These are phyloP conservation scores for Chironomus tepperi DNA, from an alignment of 1,140 invertebrate species.

Conservation along the genomic window DNA sequence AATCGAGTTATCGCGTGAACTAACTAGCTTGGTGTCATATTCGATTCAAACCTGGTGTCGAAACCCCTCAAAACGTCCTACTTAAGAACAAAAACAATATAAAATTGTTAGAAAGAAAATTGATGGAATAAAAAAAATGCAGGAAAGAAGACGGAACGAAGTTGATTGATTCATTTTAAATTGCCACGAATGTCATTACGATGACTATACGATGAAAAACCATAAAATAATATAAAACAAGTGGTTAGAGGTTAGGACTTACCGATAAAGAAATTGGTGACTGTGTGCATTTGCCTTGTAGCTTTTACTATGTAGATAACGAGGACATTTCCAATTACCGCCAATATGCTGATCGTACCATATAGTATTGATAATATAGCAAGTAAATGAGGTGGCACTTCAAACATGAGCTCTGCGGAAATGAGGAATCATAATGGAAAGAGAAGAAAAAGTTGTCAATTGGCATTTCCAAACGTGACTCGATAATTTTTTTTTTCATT, in stretches of 20 bases:
- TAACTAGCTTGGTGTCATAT: too few relatives aligned
- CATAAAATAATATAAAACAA: neutral
- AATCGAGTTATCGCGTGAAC: too few relatives aligned
- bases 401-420: slow-evolving; percentile 28
- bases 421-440: neutral
- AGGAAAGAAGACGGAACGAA: neutral
- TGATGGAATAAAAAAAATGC: too few relatives aligned
- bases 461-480: neutral
- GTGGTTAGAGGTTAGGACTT: neutral
- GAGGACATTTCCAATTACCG: slow-evolving; percentile 69
- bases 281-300: slow-evolving; percentile 64
- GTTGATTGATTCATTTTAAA: neutral
- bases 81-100: too few relatives aligned
- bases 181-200: neutral
- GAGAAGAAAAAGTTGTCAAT: neutral
- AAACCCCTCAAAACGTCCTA: too few relatives aligned
- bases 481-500: neutral
- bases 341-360: slow-evolving; percentile 68
- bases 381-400: slow-evolving; percentile 63
- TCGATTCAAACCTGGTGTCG: too few relatives aligned
- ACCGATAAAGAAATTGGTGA: slow-evolving; percentile 61
- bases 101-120: too few relatives aligned
- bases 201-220: neutral
- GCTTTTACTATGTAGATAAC: slow-evolving; percentile 74
- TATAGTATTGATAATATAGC: slow-evolving; percentile 68